Evolutionary conservation across 2,113 vertebrate genomes (phyloP).

Genomic region (Urocitellus parryii): DNA sequence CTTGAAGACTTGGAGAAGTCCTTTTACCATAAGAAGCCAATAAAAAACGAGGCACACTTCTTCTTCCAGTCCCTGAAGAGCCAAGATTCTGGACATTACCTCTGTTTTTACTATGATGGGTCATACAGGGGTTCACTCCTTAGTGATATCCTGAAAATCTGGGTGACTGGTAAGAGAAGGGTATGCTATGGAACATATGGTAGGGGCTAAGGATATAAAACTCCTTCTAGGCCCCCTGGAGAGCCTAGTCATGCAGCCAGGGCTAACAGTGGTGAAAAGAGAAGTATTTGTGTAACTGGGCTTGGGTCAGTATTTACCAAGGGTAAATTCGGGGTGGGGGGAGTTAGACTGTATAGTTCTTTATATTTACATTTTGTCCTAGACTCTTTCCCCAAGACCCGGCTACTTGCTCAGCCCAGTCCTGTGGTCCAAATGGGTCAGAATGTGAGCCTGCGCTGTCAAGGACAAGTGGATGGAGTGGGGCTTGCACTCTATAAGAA

Average conservation of each 20-base stretch:
- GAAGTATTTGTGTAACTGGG: not conserved
- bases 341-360: not conserved
- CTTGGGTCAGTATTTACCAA: conserved; percentile 28
- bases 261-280: not conserved
- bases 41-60: conserved; percentile 78
- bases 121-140: conserved; percentile 75
- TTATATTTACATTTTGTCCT: conserved; percentile 66
- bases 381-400: conserved; percentile 75
- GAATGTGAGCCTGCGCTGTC: conserved; percentile 66
- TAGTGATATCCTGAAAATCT: conserved; percentile 78
- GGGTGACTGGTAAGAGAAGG: conserved; percentile 78
- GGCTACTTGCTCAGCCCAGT: conserved; percentile 70
- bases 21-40: conserved; percentile 65
- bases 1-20: conserved; percentile 75
- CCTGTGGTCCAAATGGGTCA: conserved; percentile 71
- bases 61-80: conserved; percentile 69
- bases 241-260: not conserved
- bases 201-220: not conserved
- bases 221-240: not conserved
- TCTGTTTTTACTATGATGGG: conserved; percentile 78
- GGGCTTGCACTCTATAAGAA: conserved; percentile 68
- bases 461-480: conserved; percentile 53
- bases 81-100: conserved; percentile 70
- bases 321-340: not conserved
- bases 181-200: not conserved